Conservation (phyloP, 2,113 vertebrate species). For the Antidorcas marsupialis region DNA sequence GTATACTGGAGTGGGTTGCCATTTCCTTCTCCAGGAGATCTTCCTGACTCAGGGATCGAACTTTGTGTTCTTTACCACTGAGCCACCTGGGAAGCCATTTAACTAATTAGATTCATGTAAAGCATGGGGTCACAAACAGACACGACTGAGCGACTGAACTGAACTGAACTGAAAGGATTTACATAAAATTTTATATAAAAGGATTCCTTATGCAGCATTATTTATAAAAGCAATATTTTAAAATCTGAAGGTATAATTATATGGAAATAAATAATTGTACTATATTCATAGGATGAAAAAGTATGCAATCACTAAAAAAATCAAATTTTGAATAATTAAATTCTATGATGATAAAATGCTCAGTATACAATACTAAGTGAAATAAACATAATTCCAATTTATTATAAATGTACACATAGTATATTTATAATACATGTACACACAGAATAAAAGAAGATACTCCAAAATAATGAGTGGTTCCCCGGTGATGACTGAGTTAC, state of each 20-base stretch:
- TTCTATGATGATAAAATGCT: slow-evolving; percentile 24
- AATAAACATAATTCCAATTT: slow-evolving; percentile 28
- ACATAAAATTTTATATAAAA: slow-evolving; percentile 7
- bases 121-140: too few relatives aligned
- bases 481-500: background rate
- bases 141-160: too few relatives aligned
- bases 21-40: background rate
- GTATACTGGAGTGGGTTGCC: background rate
- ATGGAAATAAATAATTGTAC: background rate
- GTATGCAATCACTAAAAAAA: background rate
- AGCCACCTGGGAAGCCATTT: background rate
- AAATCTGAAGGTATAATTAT: slow-evolving; percentile 8
- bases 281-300: background rate
- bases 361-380: background rate
- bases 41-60: background rate
- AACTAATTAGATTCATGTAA: slow-evolving; percentile 13
- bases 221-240: slow-evolving; percentile 22
- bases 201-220: background rate
- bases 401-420: background rate
- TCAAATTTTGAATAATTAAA: slow-evolving; percentile 18
- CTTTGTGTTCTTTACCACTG: background rate
- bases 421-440: background rate
- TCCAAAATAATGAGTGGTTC: background rate
- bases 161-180: background rate
- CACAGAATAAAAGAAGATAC: background rate